Evolutionary conservation across 2,888 invertebrate genomes (phyloP), one percentile per base, ranked within the genome.

Genomic region (Watsonalla binaria): DNA sequence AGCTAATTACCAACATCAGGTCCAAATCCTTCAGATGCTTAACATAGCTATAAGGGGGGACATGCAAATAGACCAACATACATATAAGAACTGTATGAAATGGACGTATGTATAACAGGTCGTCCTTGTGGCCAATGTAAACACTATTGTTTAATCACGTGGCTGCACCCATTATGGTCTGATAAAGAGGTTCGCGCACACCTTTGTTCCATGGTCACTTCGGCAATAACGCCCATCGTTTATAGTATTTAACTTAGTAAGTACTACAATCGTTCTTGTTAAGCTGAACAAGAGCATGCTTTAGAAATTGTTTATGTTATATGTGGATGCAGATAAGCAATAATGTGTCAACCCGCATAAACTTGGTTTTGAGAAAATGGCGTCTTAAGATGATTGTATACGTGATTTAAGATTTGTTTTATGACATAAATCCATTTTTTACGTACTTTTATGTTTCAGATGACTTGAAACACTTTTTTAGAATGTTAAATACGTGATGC

Each of bases 61-160:
- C 24, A 24, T 24, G 24, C 24, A 24, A 24, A 24, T 24, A 24
- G 1, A 24, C 24, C 24, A 24, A 42, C 2, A 9, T 11, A 59
- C 68, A 63, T 66, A 73, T 63, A 58, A 78, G 75, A 72, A 80
- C 72, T 78, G 67, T 67, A 68, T 61, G 67, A 65, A 68, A 60
- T 77, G 70, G 72, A 69, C 70, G 71, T 75, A 67, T 60, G 65
- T 68, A 75, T 67, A 72, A 71, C 68, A 74, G 65, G 68, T 70
- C 68, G 84, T 84, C 82, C 84, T 86, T 86, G 82, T 74, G 63
- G 58, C 66, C 62, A 85, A 72, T 80, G 80, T 84, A 88, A 87
- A 88, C 86, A 85, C 84, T 76, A 84, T 88, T 87, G 87, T 87
- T 86, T 79, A 69, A 81, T 86, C 86, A 86, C 85, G 84, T 86